A percentile compares a stretch with the other conserved stretches of the same genome.
These are phyloP conservation scores for Agriopis marginaria DNA, from an alignment of 2,888 invertebrate species.

Conservation along the genomic window DNA sequence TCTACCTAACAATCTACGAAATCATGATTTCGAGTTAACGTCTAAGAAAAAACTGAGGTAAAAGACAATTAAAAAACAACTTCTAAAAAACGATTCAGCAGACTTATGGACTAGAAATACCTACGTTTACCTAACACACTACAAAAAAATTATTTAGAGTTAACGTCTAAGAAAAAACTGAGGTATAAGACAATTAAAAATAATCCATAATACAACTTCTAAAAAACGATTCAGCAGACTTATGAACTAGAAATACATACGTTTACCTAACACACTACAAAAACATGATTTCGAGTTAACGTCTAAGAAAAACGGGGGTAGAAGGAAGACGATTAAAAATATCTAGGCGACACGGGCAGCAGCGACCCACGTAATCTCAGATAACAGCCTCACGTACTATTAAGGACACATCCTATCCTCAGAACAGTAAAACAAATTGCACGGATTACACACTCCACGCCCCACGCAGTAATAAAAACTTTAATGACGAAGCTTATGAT, in stretches of 20 bases:
- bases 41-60: no score
- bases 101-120: no score
- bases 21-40: no score
- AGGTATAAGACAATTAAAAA: no score
- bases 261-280: not conserved
- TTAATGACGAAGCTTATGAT: conserved; percentile 59
- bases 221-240: not conserved
- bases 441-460: conserved; percentile 68
- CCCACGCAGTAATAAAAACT: conserved; percentile 65
- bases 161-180: no score
- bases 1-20: no score
- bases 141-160: no score
- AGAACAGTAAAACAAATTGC: conserved; percentile 76
- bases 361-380: conserved; percentile 60
- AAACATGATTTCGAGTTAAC: conserved; percentile 5
- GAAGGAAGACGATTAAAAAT: conserved; percentile 51
- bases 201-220: no score
- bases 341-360: conserved; percentile 44
- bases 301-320: conserved; percentile 15
- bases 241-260: not conserved
- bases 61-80: no score
- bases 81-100: no score
- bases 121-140: no score
- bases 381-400: conserved; percentile 78
- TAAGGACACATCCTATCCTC: conserved; percentile 66